Percentiles rank a stretch among this genome's conserved stretches.
These are phyloP conservation scores for Burhinus bistriatus DNA, from an alignment of 2,113 vertebrate genomes.

Conservation along the genomic window DNA sequence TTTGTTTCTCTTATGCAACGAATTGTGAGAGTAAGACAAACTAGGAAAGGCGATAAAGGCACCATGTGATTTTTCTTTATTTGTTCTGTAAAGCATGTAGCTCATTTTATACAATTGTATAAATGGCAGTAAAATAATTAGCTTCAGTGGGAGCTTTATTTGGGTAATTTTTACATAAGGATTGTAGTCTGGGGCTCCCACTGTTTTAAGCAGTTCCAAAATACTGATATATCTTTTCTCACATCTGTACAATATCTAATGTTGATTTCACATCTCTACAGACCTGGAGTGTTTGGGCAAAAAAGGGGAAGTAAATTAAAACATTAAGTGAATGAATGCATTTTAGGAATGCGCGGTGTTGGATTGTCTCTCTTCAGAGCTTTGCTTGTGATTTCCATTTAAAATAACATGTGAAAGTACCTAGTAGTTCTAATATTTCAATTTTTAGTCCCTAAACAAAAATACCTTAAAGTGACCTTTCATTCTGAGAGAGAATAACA, in stretches of 20 bases:
- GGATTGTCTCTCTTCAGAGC: not conserved
- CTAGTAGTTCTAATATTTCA: not conserved
- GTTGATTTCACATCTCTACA: constrained; percentile 6
- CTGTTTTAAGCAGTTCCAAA: constrained; percentile 30
- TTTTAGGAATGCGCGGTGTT: not conserved
- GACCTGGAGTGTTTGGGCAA: not conserved
- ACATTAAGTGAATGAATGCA: not conserved
- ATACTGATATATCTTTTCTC: not conserved
- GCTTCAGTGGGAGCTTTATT: constrained; percentile 57
- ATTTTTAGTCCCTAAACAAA: not conserved
- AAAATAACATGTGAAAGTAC: not conserved
- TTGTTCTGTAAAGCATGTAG: constrained; percentile 41
- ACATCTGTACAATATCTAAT: constrained; percentile 3
- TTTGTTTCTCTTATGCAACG: constrained; percentile 42
- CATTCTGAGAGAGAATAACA: not conserved
- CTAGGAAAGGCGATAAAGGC: constrained; percentile 45
- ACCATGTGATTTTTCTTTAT: constrained; percentile 48
- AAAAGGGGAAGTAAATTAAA: not conserved
- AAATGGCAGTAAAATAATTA: constrained; percentile 54
- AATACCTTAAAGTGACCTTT: not conserved
- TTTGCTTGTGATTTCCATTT: not conserved
- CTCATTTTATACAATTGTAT: constrained; percentile 39
- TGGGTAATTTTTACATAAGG: constrained; percentile 32
- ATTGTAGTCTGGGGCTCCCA: not conserved
- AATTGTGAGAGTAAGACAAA: constrained; percentile 50